These are phyloP conservation scores for Sthenelais limicola DNA, from an alignment of 2,888 invertebrate genomes.

Conservation along the genomic window DNA sequence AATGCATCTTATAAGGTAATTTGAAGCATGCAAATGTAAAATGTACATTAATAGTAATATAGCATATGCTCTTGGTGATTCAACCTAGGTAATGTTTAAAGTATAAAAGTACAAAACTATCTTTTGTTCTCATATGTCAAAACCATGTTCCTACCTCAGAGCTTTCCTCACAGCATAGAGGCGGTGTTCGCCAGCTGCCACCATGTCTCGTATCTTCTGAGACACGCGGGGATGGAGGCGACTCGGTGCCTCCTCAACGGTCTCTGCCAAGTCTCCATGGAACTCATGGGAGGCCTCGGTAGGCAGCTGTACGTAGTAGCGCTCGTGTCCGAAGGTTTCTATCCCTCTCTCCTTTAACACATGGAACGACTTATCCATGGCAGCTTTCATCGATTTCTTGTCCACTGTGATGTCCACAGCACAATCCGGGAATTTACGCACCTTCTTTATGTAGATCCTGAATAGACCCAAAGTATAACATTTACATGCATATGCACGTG, in stretches of 20 bases:
- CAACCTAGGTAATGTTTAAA: no score
- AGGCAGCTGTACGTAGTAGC: conserved; percentile 71
- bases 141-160: conserved; percentile 66
- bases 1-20: no score
- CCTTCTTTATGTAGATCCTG: conserved; percentile 72
- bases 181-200: conserved; percentile 66
- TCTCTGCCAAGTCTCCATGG: conserved; percentile 55
- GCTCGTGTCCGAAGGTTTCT: conserved; percentile 60
- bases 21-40: no score
- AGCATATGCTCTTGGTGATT: no score
- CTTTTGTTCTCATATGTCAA: no score
- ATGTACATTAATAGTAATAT: no score
- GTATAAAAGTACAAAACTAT: no score
- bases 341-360: conserved; percentile 62
- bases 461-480: no score
- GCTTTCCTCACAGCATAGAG: conserved; percentile 68
- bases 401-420: conserved; percentile 64
- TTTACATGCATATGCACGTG: no score
- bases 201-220: conserved; percentile 67
- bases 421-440: conserved; percentile 69
- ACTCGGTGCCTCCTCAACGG: background rate
- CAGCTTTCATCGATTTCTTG: conserved; percentile 65
- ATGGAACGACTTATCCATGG: conserved; percentile 71
- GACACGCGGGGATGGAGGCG: conserved; percentile 65
- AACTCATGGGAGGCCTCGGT: conserved; percentile 70